phyloP scores from a whole-genome alignment of 2,797 vertebrate species.

The Tragelaphus oryx region DNA sequence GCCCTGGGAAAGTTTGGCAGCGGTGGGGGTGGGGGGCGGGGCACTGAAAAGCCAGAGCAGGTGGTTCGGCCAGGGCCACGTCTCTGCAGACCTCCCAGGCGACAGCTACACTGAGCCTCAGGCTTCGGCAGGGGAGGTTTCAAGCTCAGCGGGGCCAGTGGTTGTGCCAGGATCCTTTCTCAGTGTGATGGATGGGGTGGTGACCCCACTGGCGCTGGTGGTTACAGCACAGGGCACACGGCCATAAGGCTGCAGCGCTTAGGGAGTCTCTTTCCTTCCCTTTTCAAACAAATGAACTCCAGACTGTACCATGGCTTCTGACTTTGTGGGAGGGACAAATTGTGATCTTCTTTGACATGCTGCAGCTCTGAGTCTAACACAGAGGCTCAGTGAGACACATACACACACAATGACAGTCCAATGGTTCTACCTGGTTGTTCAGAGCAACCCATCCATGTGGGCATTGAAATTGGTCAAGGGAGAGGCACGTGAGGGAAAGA shows the following conservation, averaged over 20 bases:
- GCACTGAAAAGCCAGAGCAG: not conserved
- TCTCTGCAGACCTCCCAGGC: slow-evolving; percentile 28
- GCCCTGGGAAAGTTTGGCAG: not conserved
- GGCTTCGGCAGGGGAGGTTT: not conserved
- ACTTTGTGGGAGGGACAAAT: not conserved
- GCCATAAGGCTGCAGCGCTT: not conserved
- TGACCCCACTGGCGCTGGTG: not conserved
- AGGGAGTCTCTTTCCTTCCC: not conserved
- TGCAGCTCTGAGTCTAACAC: not conserved
- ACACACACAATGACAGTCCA: not conserved
- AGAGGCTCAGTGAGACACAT: not conserved
- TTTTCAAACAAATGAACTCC: not conserved
- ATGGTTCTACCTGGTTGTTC: not conserved
- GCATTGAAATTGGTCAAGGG: not conserved
- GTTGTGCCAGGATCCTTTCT: not conserved
- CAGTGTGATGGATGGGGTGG: not conserved
- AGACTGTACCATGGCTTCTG: not conserved
- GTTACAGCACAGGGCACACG: not conserved
- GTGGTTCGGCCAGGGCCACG: not conserved
- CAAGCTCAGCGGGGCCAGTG: not conserved
- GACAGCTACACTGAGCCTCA: not conserved
- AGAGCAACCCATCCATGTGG: not conserved
- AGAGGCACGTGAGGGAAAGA: not conserved
- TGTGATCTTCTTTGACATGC: not conserved
- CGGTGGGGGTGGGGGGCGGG: accelerated